Conservation (phyloP, 1,140 invertebrate genomes). For the Reticulitermes speratus region DNA sequence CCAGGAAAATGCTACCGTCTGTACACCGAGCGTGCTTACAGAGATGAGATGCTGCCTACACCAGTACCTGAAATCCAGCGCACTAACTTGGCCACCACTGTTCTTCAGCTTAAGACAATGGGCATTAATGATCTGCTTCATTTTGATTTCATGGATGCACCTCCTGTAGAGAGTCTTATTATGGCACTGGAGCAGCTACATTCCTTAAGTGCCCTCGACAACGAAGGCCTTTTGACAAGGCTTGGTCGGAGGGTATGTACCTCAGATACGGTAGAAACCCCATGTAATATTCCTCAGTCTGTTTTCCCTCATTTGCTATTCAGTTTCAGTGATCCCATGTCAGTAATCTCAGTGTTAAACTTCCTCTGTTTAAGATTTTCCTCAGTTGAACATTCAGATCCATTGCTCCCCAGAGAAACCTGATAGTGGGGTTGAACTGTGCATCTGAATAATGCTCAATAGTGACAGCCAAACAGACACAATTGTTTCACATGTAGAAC, state of each 20-base stretch:
- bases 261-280: too few species aligned
- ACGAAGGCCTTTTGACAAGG: slow-evolving; percentile 92
- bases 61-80: slow-evolving; percentile 99
- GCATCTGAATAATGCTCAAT: too few species aligned
- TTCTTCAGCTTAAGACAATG: slow-evolving; percentile 97
- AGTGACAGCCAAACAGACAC: too few species aligned
- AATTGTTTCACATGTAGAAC: too few species aligned
- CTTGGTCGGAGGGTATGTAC: slow-evolving; percentile 78
- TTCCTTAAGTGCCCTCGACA: slow-evolving; percentile 94
- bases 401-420: too few species aligned
- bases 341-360: too few species aligned
- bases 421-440: too few species aligned
- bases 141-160: slow-evolving; percentile 99
- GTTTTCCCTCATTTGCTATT: too few species aligned
- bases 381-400: too few species aligned
- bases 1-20: slow-evolving; percentile 98
- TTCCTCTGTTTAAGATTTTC: too few species aligned
- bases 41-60: slow-evolving; percentile 98
- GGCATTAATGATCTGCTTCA: slow-evolving; percentile 99
- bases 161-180: slow-evolving; percentile 94
- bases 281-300: too few species aligned
- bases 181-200: slow-evolving; percentile 97
- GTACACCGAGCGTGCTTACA: slow-evolving; percentile 96
- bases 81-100: slow-evolving; percentile 95
- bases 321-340: too few species aligned